Conservation (phyloP, 2,797 vertebrate genomes). For the Prunella strophiata region DNA sequence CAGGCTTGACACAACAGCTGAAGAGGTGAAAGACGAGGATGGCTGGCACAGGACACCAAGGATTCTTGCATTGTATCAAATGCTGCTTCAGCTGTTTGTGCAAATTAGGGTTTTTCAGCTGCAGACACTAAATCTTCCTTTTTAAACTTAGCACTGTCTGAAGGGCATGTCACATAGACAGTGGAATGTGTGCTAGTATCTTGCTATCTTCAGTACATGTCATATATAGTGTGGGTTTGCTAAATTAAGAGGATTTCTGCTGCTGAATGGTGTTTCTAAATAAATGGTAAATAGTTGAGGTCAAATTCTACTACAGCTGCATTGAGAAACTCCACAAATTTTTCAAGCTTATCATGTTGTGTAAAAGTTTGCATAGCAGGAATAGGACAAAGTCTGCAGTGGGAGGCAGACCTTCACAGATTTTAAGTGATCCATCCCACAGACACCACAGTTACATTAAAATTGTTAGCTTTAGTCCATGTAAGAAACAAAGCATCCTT, state of each 20-base stretch:
- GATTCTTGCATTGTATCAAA: slow-evolving; percentile 39
- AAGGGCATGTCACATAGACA: not conserved
- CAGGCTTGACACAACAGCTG: slow-evolving; percentile 45
- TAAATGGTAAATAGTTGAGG: not conserved
- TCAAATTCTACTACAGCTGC: not conserved
- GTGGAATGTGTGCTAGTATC: not conserved
- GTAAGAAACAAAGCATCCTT: not conserved
- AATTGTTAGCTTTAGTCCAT: not conserved
- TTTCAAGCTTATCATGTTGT: not conserved
- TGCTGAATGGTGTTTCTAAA: not conserved
- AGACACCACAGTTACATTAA: not conserved
- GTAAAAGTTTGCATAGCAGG: not conserved
- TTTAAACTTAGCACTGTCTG: slow-evolving; percentile 34
- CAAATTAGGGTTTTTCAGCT: slow-evolving; percentile 29
- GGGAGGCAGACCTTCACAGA: not conserved
- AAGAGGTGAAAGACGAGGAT: slow-evolving; percentile 23
- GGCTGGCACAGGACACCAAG: not conserved
- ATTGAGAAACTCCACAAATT: not conserved
- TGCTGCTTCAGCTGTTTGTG: slow-evolving; percentile 56
- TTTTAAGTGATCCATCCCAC: not conserved
- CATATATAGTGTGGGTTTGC: not conserved
- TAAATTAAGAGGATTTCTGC: not conserved
- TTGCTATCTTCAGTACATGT: not conserved
- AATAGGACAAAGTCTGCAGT: not conserved
- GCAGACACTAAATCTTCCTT: slow-evolving; percentile 37